Evolutionary conservation across 2,797 vertebrate species (phyloP), one percentile per base, ranked within the genome.

Genomic region (Kryptolebias ocellatus): DNA sequence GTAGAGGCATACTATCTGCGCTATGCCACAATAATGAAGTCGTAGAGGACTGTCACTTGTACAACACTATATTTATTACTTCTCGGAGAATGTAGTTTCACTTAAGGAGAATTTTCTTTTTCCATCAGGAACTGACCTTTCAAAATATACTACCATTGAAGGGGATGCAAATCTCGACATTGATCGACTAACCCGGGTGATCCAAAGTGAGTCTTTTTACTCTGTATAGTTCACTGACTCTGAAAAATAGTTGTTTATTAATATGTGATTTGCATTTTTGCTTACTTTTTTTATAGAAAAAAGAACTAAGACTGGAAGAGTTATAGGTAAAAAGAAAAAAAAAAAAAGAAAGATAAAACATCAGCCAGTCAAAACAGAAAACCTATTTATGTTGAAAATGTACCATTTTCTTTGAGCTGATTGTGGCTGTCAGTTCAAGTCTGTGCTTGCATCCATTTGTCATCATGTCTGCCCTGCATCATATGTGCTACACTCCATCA

Each of bases 141-240:
- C 86, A 58, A 31, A 62, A 10, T 5, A 83, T 54, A 7, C 74
- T 16, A 58, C 60, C 51, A 87, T 93, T 76, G 90, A 94, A 44
- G 93, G 83, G 7, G 62, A 80, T 5, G 70, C 90, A 54, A 89
- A 89, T 20, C 76, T 90, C 64, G 93, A 94, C 56, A 39, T 91
- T 56, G 94, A 94, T 1, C 88, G 63, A 51, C 80, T 96, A 76
- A 83, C 92, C 83, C 89, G 87, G 84, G 45, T 90, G n/a, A 93
- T 96, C 83, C 86, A 94, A 92, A 95, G 96, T 97, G 86, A 92
- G 83, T 78, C 60, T 66, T 5, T 3, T 51, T 0, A 1, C 15
- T 44, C 17, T 45, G 15, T 50, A 27, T 16, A 20, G 67, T 51
- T 57, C 28, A 46, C 24, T 28, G 1, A 58, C 46, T 18, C n/a